These are phyloP conservation scores for Galerucella pusilla DNA, from an alignment of 2,888 invertebrate species.

Conservation along the genomic window DNA sequence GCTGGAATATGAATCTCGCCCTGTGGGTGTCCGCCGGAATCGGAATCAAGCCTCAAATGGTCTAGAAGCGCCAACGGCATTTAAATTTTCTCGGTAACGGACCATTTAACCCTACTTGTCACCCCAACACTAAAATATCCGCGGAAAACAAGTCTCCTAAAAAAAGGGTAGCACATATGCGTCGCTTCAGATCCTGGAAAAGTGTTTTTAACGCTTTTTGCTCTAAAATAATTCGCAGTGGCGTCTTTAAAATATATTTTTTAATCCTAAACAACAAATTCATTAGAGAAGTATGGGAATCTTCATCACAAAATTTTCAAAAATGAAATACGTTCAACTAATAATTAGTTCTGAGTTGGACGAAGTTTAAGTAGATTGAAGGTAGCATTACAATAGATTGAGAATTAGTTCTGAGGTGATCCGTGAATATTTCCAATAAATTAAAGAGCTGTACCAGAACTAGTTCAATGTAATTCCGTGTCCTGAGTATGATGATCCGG, in stretches of 20 bases:
- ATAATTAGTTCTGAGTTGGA: too few species aligned
- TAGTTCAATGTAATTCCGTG: too few species aligned
- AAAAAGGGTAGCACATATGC: constrained; percentile 10
- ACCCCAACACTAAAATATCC: constrained; percentile 33
- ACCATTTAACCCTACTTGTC: constrained; percentile 51
- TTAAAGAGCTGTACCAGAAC: too few species aligned
- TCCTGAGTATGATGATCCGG: too few species aligned
- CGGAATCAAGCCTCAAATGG: constrained; percentile 48
- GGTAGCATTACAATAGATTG: too few species aligned
- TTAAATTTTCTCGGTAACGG: constrained; percentile 49
- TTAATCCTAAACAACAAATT: not conserved
- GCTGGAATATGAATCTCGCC: constrained; percentile 37
- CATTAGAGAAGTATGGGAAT: too few species aligned
- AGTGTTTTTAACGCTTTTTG: constrained; percentile 1
- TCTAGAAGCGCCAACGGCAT: constrained; percentile 48
- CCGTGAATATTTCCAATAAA: too few species aligned
- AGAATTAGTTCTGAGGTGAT: too few species aligned
- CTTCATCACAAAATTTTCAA: too few species aligned
- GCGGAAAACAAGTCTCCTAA: constrained; percentile 17
- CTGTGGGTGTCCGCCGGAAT: constrained; percentile 46
- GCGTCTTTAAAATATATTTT: not conserved
- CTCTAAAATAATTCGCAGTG: not conserved
- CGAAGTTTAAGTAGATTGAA: too few species aligned
- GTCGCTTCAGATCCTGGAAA: not conserved
- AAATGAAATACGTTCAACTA: too few species aligned